A percentile compares a stretch with the other conserved stretches of the same genome.
These are phyloP conservation scores for Aplodontia rufa DNA, from an alignment of 2,113 vertebrate genomes.

Conservation along the genomic window DNA sequence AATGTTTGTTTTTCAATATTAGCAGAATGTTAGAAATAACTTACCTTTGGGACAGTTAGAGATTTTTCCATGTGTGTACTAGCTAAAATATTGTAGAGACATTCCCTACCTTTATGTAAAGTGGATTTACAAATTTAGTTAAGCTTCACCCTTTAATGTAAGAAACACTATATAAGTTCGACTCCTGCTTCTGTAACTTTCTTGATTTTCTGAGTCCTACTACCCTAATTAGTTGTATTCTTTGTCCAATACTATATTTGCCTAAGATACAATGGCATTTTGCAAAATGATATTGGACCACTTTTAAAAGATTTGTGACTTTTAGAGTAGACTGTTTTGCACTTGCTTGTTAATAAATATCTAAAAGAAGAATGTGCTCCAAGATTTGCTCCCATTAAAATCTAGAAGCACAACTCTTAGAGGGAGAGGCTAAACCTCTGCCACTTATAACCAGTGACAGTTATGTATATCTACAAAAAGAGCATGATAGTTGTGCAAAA, in stretches of 20 bases:
- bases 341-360: conserved; percentile 28
- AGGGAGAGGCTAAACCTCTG: not conserved
- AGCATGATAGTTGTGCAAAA: not conserved
- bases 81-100: conserved; percentile 21
- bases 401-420: not conserved
- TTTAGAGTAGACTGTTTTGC: conserved; percentile 7
- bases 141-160: not conserved
- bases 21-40: not conserved
- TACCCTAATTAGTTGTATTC: conserved; percentile 35
- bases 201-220: conserved; percentile 1
- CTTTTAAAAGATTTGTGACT: conserved; percentile 41
- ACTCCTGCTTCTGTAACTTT: conserved; percentile 28
- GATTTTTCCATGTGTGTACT: not conserved
- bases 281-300: conserved; percentile 15
- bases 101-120: not conserved
- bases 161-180: not conserved
- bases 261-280: not conserved
- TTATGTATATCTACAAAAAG: conserved; percentile 3
- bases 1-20: conserved; percentile 6
- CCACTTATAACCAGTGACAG: not conserved
- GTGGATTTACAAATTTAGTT: not conserved
- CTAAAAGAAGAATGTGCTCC: conserved; percentile 32
- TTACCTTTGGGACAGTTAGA: not conserved
- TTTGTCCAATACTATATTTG: conserved; percentile 45
- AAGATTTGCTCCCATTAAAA: not conserved